Percentiles rank a stretch among this genome's conserved stretches.
phyloP scores from a whole-genome alignment of 2,113 vertebrate genomes.

The Perca flavescens region DNA sequence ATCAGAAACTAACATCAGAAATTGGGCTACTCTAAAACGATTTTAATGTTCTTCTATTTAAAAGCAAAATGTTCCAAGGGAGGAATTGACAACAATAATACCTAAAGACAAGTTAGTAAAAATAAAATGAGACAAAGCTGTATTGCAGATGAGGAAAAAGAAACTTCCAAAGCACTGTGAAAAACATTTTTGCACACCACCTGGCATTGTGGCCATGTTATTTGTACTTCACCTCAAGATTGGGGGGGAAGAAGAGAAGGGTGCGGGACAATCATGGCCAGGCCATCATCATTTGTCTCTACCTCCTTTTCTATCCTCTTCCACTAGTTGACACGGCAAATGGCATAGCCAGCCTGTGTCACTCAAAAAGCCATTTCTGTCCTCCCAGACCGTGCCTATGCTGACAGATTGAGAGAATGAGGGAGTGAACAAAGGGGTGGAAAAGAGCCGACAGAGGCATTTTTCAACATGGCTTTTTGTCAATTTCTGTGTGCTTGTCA shows the following conservation, averaged over 20 bases:
- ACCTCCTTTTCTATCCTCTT: slow-evolving; percentile 69
- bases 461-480: slow-evolving; percentile 76
- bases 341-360: slow-evolving; percentile 74
- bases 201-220: slow-evolving; percentile 39
- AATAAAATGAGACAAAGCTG: neutral
- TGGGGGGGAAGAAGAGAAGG: neutral
- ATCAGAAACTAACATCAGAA: slow-evolving; percentile 21
- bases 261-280: slow-evolving; percentile 61
- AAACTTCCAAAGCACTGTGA: slow-evolving; percentile 10
- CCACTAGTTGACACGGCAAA: slow-evolving; percentile 75
- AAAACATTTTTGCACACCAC: slow-evolving; percentile 43
- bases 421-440: slow-evolving; percentile 26
- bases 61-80: slow-evolving; percentile 5
- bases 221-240: slow-evolving; percentile 48
- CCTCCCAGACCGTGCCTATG: slow-evolving; percentile 65
- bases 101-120: neutral
- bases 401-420: slow-evolving; percentile 71
- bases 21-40: neutral
- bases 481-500: slow-evolving; percentile 75
- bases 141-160: neutral
- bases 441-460: slow-evolving; percentile 57
- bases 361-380: slow-evolving; percentile 85
- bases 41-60: neutral
- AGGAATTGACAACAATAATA: slow-evolving; percentile 2
- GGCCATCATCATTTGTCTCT: slow-evolving; percentile 78